Base-by-base conservation (phyloP, 2,797 vertebrate species). In the Chromobotia macracanthus region DNA sequence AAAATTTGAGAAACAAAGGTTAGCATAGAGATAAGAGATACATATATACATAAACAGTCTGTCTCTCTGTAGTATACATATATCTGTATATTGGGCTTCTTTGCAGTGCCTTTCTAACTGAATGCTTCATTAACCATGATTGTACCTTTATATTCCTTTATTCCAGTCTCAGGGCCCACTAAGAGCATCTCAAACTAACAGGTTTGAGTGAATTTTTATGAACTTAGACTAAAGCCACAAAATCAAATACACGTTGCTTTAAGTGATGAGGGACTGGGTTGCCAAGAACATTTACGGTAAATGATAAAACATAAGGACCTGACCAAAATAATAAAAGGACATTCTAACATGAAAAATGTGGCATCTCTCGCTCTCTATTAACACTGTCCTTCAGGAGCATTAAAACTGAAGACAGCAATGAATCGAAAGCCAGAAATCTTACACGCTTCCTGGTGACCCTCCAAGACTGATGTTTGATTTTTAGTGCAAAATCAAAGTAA, bases 301-400 rank as follows among this genome's bases (percentile, higher is more conserved):
- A 86, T 80, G 48, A 82, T 74, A 74, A 86, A 84, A 85, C 63
- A 46, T 76, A 79, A 85, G 83, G 75, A 72, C 72, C 60, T 63
- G 38, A 28, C 38, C 3, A 21, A 13, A 53, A 16, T 73, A 79
- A 48, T 58, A 70, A 79, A 71, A 38, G 31, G 19, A 58, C 16
- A 21, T 25, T 78, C 23, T 65, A 63, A 76, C 71, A 80, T 72
- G n/a, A 79, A 58, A 76, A 75, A 83, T 48, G 80, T 71, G 53
- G 77, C 6, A 10, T 31, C 31, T 76, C 44, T 44, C 5, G 44
- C 41, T 75, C 60, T 73, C 55, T 46, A 50, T 81, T 73, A 80
- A 51, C 71, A 73, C 56, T 61, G 60, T 60, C 85, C 81, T 86
- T 86, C 76, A 84, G 79, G 21, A 83, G 55, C 73, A 55, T 85